Base-by-base conservation (phyloP, 2,113 vertebrate genomes). In the Bubo bubo region DNA sequence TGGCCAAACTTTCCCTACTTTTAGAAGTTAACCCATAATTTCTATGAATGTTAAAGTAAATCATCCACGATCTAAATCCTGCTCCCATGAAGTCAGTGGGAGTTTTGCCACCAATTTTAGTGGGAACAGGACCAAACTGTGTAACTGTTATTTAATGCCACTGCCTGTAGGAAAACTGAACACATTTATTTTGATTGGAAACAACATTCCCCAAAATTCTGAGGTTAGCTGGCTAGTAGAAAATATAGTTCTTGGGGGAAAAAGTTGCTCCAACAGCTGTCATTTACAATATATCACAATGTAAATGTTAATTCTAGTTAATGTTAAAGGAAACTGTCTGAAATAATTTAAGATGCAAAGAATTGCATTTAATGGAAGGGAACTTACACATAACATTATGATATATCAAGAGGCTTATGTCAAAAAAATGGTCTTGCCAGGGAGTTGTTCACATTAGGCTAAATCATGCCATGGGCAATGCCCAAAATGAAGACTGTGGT, bases 111-210 rank as follows among this genome's bases (percentile, higher is more conserved):
- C 74, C 32, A 62, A 39, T 82, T 95, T 94, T 73, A 94, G 58
- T 14, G 12, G 71, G 45, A 86, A 73, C 32, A 79, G 14, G 72
- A 81, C 47, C 0, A 8, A 89, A 32, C 74, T 90, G 26, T 67
- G 30, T 73, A 71, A 84, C 28, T 83, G 45, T 81, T 95, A 95
- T 95, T 97, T 97, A 96, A 93, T 95, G 80, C 58, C 66, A 55
- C 81, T 85, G 62, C 89, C 64, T 88, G 39, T 90, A 89, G 94
- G 67, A 96, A 97, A 95, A 85, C 73, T 93, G 93, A 95, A 97
- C 58, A 28, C 73, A 97, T 95, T 72, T 91, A 79, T 97, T 96
- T 96, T 90, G 49, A 73, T 94, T 97, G 96, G 96, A 96, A 96
- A 79, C n/a, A 95, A 79, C 32, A 47, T 93, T 90, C 37, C 32